phyloP scores from a whole-genome alignment of 1,140 invertebrate genomes.

The Orius insidiosus region DNA sequence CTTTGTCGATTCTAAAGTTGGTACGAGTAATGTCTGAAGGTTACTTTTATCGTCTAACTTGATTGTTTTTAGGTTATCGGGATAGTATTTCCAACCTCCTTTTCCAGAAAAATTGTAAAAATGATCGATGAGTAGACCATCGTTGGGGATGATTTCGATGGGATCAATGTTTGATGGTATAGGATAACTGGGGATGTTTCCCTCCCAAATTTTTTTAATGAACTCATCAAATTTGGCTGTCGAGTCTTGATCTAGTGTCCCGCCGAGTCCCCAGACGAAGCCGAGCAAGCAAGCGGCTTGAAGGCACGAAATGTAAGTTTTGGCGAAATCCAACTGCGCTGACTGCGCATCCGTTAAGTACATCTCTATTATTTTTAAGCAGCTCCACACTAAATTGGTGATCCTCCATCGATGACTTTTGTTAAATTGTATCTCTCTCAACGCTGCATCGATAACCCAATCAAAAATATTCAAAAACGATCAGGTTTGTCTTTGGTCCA shows the following conservation, averaged over 20 bases:
- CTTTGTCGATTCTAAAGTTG: constrained; percentile 71
- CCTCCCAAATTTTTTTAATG: constrained; percentile 30
- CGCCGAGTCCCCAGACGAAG: constrained; percentile 67
- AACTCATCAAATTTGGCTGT: constrained; percentile 57
- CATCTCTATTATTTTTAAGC: background rate
- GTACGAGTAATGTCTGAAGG: constrained; percentile 60
- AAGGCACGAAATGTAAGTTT: too few relatives aligned
- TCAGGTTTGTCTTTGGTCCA: constrained; percentile 46
- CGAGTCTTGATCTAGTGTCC: constrained; percentile 52
- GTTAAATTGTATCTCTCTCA: constrained; percentile 47
- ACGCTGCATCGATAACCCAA: constrained; percentile 53
- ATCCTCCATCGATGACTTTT: constrained; percentile 51
- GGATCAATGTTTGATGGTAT: constrained; percentile 47
- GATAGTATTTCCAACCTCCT: constrained; percentile 60
- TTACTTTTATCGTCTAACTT: constrained; percentile 41
- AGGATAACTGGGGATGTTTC: constrained; percentile 37
- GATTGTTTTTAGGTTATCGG: constrained; percentile 40
- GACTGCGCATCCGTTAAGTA: background rate
- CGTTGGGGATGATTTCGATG: constrained; percentile 52
- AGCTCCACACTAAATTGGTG: constrained; percentile 35
- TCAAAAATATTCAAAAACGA: constrained; percentile 46
- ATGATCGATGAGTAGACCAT: constrained; percentile 63
- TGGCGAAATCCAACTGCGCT: too few relatives aligned
- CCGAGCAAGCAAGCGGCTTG: constrained; percentile 59
- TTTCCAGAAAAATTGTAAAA: constrained; percentile 54